Percentiles rank a stretch among this genome's conserved stretches.
Conservation (phyloP, 2,888 invertebrate species). For the Kuschelorhynchus macadamiae region DNA sequence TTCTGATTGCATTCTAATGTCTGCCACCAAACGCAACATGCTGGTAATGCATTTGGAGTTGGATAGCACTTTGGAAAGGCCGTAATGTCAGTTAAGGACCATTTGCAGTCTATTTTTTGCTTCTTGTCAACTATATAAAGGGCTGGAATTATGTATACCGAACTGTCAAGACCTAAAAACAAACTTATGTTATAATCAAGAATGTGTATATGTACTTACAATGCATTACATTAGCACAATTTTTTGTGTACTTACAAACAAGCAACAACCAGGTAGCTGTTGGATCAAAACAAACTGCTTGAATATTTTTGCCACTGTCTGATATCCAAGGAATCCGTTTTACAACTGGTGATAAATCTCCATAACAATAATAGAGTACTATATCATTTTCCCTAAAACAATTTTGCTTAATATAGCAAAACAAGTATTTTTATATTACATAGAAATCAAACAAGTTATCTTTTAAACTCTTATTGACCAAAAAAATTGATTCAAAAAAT, state of each 20-base stretch:
- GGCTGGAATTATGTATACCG: slow-evolving; percentile 75
- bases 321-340: slow-evolving; percentile 67
- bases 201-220: no score
- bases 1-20: slow-evolving; percentile 80
- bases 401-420: no score
- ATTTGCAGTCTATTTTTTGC: slow-evolving; percentile 72
- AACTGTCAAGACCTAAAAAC: slow-evolving; percentile 71
- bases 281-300: slow-evolving; percentile 87
- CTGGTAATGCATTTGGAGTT: slow-evolving; percentile 68
- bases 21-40: slow-evolving; percentile 83
- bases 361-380: slow-evolving; percentile 66
- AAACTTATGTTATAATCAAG: neutral
- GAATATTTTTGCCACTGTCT: slow-evolving; percentile 69
- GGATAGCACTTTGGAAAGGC: slow-evolving; percentile 67
- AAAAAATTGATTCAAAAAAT: no score
- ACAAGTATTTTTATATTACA: no score
- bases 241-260: slow-evolving; percentile 69
- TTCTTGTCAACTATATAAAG: slow-evolving; percentile 72
- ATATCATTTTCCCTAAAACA: slow-evolving; percentile 64
- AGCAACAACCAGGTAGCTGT: slow-evolving; percentile 83
- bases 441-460: no score
- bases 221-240: no score
- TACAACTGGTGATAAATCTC: slow-evolving; percentile 65
- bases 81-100: slow-evolving; percentile 74
- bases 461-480: no score